Evolutionary conservation across 2,797 vertebrate genomes (phyloP).

Genomic region (Rhyacichthys aspro): DNA sequence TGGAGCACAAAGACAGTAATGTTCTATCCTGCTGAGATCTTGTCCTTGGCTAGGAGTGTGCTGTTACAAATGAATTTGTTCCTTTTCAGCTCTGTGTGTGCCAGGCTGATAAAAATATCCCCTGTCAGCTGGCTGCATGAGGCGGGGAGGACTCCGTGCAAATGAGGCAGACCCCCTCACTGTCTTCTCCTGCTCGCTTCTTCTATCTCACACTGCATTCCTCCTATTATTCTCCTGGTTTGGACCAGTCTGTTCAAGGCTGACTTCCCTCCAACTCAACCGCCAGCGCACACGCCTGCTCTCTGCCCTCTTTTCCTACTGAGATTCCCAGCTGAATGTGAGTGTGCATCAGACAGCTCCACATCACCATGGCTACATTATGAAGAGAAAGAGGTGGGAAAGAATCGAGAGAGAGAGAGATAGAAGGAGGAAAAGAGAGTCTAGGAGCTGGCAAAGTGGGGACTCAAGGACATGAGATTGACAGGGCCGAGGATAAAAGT

Average conservation of each 20-base stretch:
- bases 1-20: conserved; percentile 55
- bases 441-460: conserved; percentile 43
- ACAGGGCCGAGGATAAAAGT: conserved; percentile 46
- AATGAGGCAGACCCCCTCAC: conserved; percentile 69
- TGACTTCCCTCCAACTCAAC: conserved; percentile 44
- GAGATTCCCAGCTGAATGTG: conserved; percentile 38
- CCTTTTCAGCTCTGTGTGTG: conserved; percentile 60
- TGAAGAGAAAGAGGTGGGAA: conserved; percentile 28
- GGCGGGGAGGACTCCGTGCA: conserved; percentile 64
- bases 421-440: conserved; percentile 24
- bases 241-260: conserved; percentile 59
- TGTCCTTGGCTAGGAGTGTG: conserved; percentile 63
- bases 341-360: conserved; percentile 41
- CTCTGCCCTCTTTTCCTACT: conserved; percentile 38
- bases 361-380: conserved; percentile 67
- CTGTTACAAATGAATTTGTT: conserved; percentile 74
- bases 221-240: conserved; percentile 60
- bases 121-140: conserved; percentile 68
- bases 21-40: conserved; percentile 72
- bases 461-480: conserved; percentile 47
- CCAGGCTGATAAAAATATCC: conserved; percentile 78
- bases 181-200: conserved; percentile 32
- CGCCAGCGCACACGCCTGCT: conserved; percentile 2
- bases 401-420: conserved; percentile 19
- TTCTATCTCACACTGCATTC: conserved; percentile 52